Evolutionary conservation across 2,888 invertebrate species (phyloP), one percentile per base, ranked within the genome.

Genomic region (Allygus modestus): DNA sequence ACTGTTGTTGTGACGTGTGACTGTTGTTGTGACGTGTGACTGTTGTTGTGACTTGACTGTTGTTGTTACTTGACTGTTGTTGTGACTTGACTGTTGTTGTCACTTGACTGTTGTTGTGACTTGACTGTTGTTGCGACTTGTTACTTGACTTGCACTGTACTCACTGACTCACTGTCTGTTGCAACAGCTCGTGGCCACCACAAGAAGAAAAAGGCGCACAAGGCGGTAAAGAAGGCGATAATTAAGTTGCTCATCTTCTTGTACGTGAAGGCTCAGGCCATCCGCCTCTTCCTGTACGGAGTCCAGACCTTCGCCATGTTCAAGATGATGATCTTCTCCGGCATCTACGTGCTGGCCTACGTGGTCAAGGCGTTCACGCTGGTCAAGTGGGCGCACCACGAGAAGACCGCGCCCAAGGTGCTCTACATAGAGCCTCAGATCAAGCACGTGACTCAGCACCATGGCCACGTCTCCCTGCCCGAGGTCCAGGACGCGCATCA

Each of bases 201-300:
- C 54, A 77, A 77, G 77, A 77, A 77, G 77, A 84, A 84, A 65
- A 84, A 84, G 69, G 81, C 69, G n/a, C 61, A 84, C 31, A 84
- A 81, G 54, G 81, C 43, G 37, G 9, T 84, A 31, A 84, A 84
- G 37, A 84, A 84, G 51, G 17, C 81, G 46, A 71, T 79, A 0
- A 84, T 84, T 20, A 84, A 84, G 69, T 69, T 84, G 43, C 69
- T 84, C 61, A 81, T 84, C 54, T 77, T 84, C n/a, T 65, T 84
- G 65, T 84, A 84, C 84, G 84, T 84, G 20, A 79, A 65, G 41
- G 69, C 79, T 12, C 84, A 84, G 51, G 79, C 84, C 17, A 69
- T 43, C 23, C 79, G 69, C 9, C 79, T 84, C 2, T 61, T 84
- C 79, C 37, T 84, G 37, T 79, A 84, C 79, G 61, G 69, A 12